Base-by-base conservation (phyloP, 2,113 vertebrate species). In the Alectura lathami region DNA sequence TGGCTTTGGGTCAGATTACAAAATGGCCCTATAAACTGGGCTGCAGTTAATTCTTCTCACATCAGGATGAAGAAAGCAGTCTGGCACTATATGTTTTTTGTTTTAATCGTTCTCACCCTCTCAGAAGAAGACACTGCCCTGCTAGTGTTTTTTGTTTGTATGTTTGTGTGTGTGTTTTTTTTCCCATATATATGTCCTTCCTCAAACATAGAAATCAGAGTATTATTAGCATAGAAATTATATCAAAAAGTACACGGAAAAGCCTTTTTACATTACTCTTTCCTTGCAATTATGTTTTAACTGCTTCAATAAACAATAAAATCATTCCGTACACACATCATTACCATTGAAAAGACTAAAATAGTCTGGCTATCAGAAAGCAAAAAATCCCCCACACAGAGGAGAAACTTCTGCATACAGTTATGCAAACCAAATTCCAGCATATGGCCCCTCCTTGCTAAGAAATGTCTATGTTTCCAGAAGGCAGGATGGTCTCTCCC, bases 241-340 rank as follows among this genome's bases (percentile, higher is more conserved):
- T 81, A 86, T 69, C 32, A 51, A 89, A 38, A 85, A 89, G 20
- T 43, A 43, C 38, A 74, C 43, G 48, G 83, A 81, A 89, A 95
- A 96, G 92, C 54, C 20, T 40, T 91, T 97, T 96, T 42, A 6
- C 75, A 90, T 77, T 88, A 96, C 48, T 38, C 17, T 88, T 16
- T 93, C 81, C 57, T 91, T 91, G 78, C 67, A 97, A 84, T 95
- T 94, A 96, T 56, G 72, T 30, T 91, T 91, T 88, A 87, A 21
- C 72, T 95, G 80, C 85, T 95, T 97, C 88, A 95, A 84, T 66
- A 94, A 94, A 97, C 83, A 95, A 77, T 78, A 91, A 91, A 81
- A 91, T 85, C 16, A 81, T 94, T 94, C 72, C 42, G 89, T 86
- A n/a, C 76, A 94, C 70, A 85, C 91, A 82, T 90, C 89, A 82